phyloP scores from a whole-genome alignment of 2,888 invertebrate genomes.

The Rhamnusium bicolor region DNA sequence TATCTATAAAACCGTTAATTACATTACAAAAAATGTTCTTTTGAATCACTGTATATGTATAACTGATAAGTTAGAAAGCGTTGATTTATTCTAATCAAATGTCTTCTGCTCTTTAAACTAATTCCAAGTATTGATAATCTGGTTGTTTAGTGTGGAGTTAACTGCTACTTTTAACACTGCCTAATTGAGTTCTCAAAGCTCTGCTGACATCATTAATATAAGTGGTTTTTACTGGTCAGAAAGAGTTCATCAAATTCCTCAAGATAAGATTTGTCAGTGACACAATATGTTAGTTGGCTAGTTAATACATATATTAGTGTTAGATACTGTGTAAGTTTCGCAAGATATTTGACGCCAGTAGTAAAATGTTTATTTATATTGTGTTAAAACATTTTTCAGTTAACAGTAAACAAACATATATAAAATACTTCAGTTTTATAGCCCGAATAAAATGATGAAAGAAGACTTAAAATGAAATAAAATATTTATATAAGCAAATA shows the following conservation, averaged over 20 bases:
- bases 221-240: conserved; percentile 22
- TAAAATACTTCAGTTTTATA: conserved; percentile 11
- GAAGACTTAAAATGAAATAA: neutral
- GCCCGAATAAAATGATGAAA: neutral
- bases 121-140: conserved; percentile 30
- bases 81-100: conserved; percentile 11
- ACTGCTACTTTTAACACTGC: conserved; percentile 25
- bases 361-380: conserved; percentile 19
- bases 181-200: conserved; percentile 30
- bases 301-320: neutral
- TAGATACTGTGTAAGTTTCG: conserved; percentile 13
- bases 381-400: neutral
- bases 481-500: neutral
- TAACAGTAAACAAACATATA: conserved; percentile 2
- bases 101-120: conserved; percentile 1
- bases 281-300: conserved; percentile 19
- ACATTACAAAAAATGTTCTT: neutral
- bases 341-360: conserved; percentile 14
- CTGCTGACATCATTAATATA: conserved; percentile 25
- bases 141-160: conserved; percentile 29
- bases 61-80: conserved; percentile 14
- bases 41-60: neutral
- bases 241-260: conserved; percentile 24
- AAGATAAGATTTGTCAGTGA: conserved; percentile 16
- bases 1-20: conserved; percentile 9